phyloP scores from a whole-genome alignment of 1,140 invertebrate genomes.

The Leucophenga varia region DNA sequence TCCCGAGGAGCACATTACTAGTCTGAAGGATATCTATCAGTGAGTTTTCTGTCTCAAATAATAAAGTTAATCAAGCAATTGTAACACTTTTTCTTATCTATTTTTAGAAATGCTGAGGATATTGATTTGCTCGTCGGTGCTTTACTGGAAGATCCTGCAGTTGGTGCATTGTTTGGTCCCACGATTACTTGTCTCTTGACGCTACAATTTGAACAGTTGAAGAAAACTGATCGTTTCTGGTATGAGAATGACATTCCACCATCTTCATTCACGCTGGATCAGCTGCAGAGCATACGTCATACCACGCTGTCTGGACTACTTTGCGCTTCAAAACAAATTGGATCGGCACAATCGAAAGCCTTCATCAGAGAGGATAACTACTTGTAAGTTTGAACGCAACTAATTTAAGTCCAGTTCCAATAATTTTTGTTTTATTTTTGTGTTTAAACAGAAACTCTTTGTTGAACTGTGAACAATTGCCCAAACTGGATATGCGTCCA shows the following conservation, averaged over 20 bases:
- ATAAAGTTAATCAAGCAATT: background rate
- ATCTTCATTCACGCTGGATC: constrained; percentile 76
- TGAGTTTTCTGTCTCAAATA: constrained; percentile 12
- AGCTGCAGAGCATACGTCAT: constrained; percentile 65
- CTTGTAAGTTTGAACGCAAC: constrained; percentile 70
- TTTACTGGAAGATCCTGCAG: constrained; percentile 75
- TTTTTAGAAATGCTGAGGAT: constrained; percentile 69
- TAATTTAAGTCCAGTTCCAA: background rate
- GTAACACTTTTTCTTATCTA: background rate
- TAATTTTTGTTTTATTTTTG: background rate
- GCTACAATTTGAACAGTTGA: constrained; percentile 75
- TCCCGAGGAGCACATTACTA: constrained; percentile 50
- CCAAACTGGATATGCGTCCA: constrained; percentile 62
- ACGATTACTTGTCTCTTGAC: constrained; percentile 84
- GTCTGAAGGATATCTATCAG: constrained; percentile 48
- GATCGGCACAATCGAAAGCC: constrained; percentile 76
- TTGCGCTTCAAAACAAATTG: constrained; percentile 55
- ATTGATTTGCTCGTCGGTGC: constrained; percentile 86
- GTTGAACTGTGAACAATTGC: constrained; percentile 74
- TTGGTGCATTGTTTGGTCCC: constrained; percentile 80
- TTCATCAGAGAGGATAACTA: constrained; percentile 87
- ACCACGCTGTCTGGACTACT: constrained; percentile 59
- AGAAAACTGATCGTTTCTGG: constrained; percentile 89
- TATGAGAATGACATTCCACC: constrained; percentile 94
- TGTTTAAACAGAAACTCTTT: constrained; percentile 67